Evolutionary conservation across 2,113 vertebrate species (phyloP), one percentile per base, ranked within the genome.

Genomic region (Picathartes gymnocephalus): DNA sequence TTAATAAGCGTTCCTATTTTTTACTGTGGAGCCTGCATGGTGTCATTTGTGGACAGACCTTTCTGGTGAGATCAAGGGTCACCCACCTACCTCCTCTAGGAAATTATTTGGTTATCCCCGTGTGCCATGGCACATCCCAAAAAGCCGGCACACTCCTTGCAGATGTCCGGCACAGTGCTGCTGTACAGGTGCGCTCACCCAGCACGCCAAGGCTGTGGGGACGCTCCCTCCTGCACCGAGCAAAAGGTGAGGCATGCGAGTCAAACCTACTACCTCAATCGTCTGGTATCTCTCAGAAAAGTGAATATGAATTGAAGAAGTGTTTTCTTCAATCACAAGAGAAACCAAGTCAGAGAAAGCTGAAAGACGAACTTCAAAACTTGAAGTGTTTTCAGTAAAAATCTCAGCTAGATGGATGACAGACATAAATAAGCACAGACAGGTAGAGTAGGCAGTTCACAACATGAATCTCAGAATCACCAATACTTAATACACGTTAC

Each of bases 351-450:
- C 15, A 14, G 28, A 81, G 65, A 81, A 96, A 78, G 56, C 60
- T 88, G 51, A 90, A 86, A 95, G 54, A 50, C 1, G 10, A 73
- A 72, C 48, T 71, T 79, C 40, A 53, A 81, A 81, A 71, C 37
- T 13, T 21, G 4, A 48, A 15, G 4, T 25, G 53, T 64, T 88
- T 93, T 74, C 65, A 79, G 73, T n/a, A 62, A 93, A 94, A 95
- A 60, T 37, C 42, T 60, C 47, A 50, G 42, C 10, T 18, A 42
- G 78, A 92, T 64, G 64, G 60, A 48, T 70, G 73, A 65, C 50
- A 92, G 80, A 72, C 44, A 90, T 68, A 92, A 94, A 86, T 69
- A 94, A 93, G 72, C 47, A 47, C 6, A 83, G 76, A 28, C 71
- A 81, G 53, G 86, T 86, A 94, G 31, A 88, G 86, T 18, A 83